Percentiles rank a stretch among this genome's conserved stretches.
Conservation (phyloP, 2,888 invertebrate genomes). For the Drosophila lutescens region DNA sequence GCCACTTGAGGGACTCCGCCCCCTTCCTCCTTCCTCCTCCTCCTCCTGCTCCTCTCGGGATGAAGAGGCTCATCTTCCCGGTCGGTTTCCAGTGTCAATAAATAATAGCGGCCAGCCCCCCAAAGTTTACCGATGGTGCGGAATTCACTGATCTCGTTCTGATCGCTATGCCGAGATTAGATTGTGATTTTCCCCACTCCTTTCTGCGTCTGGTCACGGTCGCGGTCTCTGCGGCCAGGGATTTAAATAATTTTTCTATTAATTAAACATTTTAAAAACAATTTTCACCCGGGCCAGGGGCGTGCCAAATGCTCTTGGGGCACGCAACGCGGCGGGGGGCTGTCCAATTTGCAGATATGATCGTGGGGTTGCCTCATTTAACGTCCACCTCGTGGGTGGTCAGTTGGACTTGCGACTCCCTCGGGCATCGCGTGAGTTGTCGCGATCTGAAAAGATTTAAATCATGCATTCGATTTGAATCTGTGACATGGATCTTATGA, state of each 20-base stretch:
- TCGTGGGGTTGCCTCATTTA: constrained; percentile 23
- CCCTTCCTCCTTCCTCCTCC: constrained; percentile 13
- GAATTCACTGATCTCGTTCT: constrained; percentile 81
- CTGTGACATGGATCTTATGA: background rate
- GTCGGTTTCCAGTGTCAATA: constrained; percentile 83
- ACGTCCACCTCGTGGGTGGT: constrained; percentile 28
- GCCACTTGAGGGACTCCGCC: constrained; percentile 21
- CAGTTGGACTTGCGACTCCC: constrained; percentile 1
- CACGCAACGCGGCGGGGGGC: constrained; percentile 45
- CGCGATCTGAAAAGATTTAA: constrained; percentile 3
- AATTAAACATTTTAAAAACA: constrained; percentile 78
- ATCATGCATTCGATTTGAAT: background rate
- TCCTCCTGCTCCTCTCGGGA: constrained; percentile 8
- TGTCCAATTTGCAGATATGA: constrained; percentile 40
- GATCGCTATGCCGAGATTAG: constrained; percentile 73
- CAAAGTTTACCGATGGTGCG: constrained; percentile 49
- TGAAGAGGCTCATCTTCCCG: constrained; percentile 48
- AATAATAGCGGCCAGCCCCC: constrained; percentile 73
- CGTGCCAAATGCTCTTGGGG: constrained; percentile 2
- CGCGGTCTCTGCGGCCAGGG: background rate
- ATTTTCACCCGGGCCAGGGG: constrained; percentile 56
- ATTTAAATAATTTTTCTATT: constrained; percentile 76
- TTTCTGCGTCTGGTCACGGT: constrained; percentile 8
- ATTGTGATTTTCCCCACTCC: constrained; percentile 47
- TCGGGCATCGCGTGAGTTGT: constrained; percentile 19